These are phyloP conservation scores for Toxonevra muliebris DNA, from an alignment of 2,888 invertebrate genomes.

Conservation along the genomic window DNA sequence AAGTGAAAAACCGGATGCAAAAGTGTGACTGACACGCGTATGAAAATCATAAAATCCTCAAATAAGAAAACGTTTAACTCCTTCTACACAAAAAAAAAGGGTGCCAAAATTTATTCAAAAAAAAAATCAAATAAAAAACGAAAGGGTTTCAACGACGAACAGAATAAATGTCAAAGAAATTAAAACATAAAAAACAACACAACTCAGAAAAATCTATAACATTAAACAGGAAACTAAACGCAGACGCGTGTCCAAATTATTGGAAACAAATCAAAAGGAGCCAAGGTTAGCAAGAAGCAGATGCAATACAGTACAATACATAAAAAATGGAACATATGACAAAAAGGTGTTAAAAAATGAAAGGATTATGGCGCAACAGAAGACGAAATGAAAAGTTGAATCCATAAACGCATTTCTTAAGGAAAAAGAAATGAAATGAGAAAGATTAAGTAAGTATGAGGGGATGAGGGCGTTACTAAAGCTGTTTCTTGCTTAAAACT, in stretches of 20 bases:
- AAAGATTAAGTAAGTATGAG: no score
- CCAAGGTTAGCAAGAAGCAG: background rate
- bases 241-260: conserved; percentile 46
- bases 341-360: conserved; percentile 48
- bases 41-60: conserved; percentile 34
- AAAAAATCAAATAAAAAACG: conserved; percentile 34
- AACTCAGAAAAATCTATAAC: background rate
- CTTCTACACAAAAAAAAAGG: conserved; percentile 40
- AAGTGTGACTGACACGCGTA: conserved; percentile 56
- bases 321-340: conserved; percentile 9
- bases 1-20: conserved; percentile 27
- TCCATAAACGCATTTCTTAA: no score
- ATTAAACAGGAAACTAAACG: conserved; percentile 30
- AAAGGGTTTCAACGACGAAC: conserved; percentile 25
- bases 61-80: conserved; percentile 40
- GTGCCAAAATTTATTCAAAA: conserved; percentile 33
- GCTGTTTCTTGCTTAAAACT: no score
- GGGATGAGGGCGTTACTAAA: no score
- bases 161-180: conserved; percentile 5
- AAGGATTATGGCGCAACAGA: conserved; percentile 23
- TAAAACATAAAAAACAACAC: background rate
- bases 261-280: conserved; percentile 28
- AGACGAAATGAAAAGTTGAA: conserved; percentile 32
- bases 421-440: no score
- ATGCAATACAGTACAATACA: no score